Evolutionary conservation across 2,113 vertebrate genomes (phyloP), one percentile per base, ranked within the genome.

Genomic region (Octodon degus): DNA sequence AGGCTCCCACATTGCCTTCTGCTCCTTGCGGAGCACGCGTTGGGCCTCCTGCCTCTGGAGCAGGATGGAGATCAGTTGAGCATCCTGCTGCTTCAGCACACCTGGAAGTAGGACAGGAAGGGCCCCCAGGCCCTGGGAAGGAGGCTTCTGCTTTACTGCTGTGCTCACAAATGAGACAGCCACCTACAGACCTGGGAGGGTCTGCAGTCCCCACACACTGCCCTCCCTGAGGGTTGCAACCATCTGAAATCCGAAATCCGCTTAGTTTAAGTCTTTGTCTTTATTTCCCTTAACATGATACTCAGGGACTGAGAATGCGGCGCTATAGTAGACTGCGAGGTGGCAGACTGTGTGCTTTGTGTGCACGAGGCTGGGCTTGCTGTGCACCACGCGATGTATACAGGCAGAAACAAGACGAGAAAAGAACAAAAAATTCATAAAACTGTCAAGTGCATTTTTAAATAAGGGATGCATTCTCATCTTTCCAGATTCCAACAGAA

Each of bases 401-500:
- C 17, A 34, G 30, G 16, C 60, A 68, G 89, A 90, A 50, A 55
- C 60, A 85, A 83, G 72, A 60, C 22, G 80, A 90, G 32, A 8
- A 90, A 86, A 7, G 27, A 9, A 4, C 25, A 68, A 34, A 53
- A 86, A 74, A 34, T 14, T 60, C 37, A 47, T 30, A 83, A 79
- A 67, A n/a, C 34, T 19, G 16, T 88, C 58, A 63, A 4, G 2
- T 20, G 43, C 20, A 50, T 91, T 91, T 95, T 86, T 40, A 32
- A 91, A 81, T 77, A 95, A 77, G 67, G 81, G 55, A 91, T 67
- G 25, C 4, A 88, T 90, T 62, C 82, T 96, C 53, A 50, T 72
- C n/a, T 43, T 79, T 89, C 40, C 63, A 2, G 62, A 86, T 89
- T 95, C 82, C 20, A 91, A 93, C 83, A 79, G 55, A 94, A 93